A percentile compares a stretch with the other conserved stretches of the same genome.
Evolutionary conservation across 2,113 vertebrate species (phyloP).

Genomic region (Galemys pyrenaicus): DNA sequence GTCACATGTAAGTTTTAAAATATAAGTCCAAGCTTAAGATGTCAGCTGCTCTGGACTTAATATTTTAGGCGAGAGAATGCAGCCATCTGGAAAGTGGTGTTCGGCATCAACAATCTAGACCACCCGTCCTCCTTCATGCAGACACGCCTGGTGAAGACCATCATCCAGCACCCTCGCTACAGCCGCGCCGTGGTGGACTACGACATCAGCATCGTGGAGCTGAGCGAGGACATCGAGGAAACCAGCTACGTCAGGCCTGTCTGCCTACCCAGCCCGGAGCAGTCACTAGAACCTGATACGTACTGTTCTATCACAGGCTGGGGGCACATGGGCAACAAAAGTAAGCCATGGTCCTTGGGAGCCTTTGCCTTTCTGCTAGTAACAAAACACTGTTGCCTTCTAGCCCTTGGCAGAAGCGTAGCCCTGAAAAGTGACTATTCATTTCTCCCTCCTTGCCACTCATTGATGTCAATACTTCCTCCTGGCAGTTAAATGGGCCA

Average conservation of each 20-base stretch:
- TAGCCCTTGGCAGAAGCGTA: neutral
- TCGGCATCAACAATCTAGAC: constrained; percentile 95
- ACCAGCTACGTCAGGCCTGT: constrained; percentile 92
- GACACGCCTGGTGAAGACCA: constrained; percentile 89
- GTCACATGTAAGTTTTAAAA: neutral
- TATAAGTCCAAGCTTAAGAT: neutral
- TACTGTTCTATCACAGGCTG: constrained; percentile 99
- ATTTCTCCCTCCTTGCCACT: neutral
- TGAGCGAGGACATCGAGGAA: constrained; percentile 88
- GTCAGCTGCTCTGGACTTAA: neutral
- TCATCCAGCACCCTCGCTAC: constrained; percentile 96
- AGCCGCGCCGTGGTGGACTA: constrained; percentile 95
- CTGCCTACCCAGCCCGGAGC: constrained; percentile 88
- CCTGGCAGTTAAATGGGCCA: neutral
- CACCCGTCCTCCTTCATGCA: constrained; percentile 92
- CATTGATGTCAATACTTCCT: neutral
- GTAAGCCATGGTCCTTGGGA: constrained; percentile 84
- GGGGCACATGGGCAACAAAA: constrained; percentile 97
- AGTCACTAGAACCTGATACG: constrained; percentile 89
- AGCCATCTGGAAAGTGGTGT: constrained; percentile 93
- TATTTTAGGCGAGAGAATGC: constrained; percentile 91
- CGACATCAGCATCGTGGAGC: constrained; percentile 96
- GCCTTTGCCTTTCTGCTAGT: neutral
- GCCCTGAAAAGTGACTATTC: neutral
- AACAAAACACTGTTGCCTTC: neutral